These are phyloP conservation scores for Diglossa brunneiventris DNA, from an alignment of 2,113 vertebrate species.

Conservation along the genomic window DNA sequence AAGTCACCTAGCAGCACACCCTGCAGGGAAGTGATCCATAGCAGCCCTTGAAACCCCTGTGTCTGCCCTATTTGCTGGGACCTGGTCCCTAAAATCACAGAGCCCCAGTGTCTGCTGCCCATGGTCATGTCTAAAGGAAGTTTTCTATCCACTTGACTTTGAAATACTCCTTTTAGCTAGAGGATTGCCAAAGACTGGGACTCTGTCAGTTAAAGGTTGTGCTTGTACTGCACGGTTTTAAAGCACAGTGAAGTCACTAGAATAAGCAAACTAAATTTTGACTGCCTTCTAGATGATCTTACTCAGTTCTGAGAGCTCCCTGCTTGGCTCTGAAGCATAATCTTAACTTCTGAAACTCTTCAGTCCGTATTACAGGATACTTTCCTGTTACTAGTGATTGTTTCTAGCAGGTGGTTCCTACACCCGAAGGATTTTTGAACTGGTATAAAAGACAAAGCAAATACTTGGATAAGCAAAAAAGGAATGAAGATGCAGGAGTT, in stretches of 20 bases:
- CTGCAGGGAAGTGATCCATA: fast-evolving
- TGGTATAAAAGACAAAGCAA: neutral
- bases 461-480: neutral
- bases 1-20: no score
- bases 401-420: neutral
- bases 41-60: neutral
- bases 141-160: neutral
- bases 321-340: neutral
- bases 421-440: neutral
- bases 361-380: neutral
- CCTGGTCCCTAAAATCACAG: neutral
- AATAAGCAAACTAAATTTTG: neutral
- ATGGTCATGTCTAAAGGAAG: neutral
- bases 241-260: neutral
- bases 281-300: neutral
- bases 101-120: neutral
- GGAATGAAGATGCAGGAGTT: neutral
- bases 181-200: neutral
- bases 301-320: neutral
- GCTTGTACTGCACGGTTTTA: neutral
- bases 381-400: neutral
- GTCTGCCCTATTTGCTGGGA: neutral
- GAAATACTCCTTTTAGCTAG: neutral
- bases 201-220: fast-evolving
- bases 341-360: neutral